Conservation (phyloP, 2,888 invertebrate genomes). For the Thereva nobilitata region DNA sequence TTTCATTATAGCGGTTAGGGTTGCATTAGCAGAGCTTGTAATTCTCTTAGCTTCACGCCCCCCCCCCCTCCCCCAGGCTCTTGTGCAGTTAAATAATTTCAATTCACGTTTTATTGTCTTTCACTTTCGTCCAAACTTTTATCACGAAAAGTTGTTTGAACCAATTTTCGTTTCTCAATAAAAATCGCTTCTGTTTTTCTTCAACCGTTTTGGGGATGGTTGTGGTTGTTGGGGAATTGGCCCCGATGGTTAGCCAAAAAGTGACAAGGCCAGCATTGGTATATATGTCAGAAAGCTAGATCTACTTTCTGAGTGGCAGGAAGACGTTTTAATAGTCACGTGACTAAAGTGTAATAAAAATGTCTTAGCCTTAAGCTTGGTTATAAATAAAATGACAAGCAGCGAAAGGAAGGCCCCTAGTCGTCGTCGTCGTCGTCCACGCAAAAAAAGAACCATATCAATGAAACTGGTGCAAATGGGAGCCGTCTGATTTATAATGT, state of each 20-base stretch:
- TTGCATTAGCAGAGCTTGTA: no score
- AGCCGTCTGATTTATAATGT: conserved; percentile 28
- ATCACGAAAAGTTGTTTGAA: conserved; percentile 17
- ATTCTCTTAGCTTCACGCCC: not conserved
- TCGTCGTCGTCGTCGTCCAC: no score
- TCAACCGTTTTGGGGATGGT: not conserved
- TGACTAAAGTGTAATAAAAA: conserved; percentile 35
- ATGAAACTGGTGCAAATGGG: conserved; percentile 11
- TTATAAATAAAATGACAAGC: conserved; percentile 33
- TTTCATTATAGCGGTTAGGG: no score
- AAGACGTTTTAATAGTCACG: conserved; percentile 32
- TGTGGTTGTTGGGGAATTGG: no score
- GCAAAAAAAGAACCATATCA: not conserved
- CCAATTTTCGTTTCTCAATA: conserved; percentile 16
- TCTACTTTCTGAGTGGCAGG: conserved; percentile 4
- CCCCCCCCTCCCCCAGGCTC: not conserved
- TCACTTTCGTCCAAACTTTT: conserved; percentile 15
- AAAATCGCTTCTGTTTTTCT: conserved; percentile 21
- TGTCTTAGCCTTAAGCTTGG: conserved; percentile 28
- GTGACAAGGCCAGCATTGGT: conserved; percentile 10
- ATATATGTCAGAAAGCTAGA: conserved; percentile 8
- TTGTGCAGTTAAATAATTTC: not conserved
- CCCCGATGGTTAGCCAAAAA: not conserved
- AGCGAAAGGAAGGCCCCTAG: conserved; percentile 5
- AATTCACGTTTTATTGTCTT: conserved; percentile 20